Base-by-base conservation (phyloP, 2,888 invertebrate species). In the Aphrophora alni region DNA sequence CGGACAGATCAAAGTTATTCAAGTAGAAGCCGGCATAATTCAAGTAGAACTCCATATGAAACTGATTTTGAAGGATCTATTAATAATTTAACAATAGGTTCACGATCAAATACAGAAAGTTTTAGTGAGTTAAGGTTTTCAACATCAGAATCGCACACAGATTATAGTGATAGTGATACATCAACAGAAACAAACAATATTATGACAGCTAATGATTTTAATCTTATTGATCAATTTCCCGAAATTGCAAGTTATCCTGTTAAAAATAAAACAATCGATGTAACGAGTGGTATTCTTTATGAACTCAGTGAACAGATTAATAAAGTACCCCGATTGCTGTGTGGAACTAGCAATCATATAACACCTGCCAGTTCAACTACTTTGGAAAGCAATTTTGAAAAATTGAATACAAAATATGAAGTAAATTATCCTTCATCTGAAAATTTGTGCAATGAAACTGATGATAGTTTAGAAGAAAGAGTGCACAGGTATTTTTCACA, bases 251-350 rank as follows among this genome's bases (percentile, higher is more conserved):
- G 28, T 33, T 71, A 81, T 69, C 59, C 59, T 21, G 21, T 59
- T n/a, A 25, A 38, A 24, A 33, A 33, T 51, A 38, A 28, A 10
- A 38, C 17, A 24, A 24, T 71, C 51, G 81, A 81, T 59, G 82
- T 83, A 75, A 84, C 84, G 12, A 75, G 77, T 25, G 83, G 82
- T 8, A 85, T 85, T 77, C 76, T 85, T n/a, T 85, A 84, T 77
- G 79, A 81, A 80, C 82, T 83, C 25, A 84, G 85, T 82, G 78
- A 81, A 27, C 84, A 83, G 25, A 82, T 84, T 71, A 83, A 83
- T 68, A 83, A 83, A 82, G 83, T 84, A 4, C 84, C 84, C 59
- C 38, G 79, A 14, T 68, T 81, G 8, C 27, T 82, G 33, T 75
- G 71, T 74, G 80, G 76, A 59, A 33, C 44, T 21, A 33, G 12